These are phyloP conservation scores for Nemopilema nomurai DNA, from an alignment of 30 jellyfish, hydroid and myxozoan genomes.

Conservation along the genomic window DNA sequence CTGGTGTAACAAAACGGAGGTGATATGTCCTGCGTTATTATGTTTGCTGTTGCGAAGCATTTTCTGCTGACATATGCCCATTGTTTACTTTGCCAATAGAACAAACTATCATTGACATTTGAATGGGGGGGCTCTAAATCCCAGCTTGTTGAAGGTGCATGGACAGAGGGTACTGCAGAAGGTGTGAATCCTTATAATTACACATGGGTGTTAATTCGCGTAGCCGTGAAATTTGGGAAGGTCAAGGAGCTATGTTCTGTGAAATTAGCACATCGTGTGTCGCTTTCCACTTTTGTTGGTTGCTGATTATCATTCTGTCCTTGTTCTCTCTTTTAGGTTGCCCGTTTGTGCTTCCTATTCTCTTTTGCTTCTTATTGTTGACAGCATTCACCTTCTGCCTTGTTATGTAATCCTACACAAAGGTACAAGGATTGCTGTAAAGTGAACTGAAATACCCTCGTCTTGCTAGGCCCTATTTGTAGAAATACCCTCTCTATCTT, in stretches of 20 bases:
- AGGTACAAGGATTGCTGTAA: no score
- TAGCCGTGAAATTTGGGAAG: constrained; percentile 28
- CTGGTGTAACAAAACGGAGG: constrained; percentile 1
- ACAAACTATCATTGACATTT: constrained; percentile 17
- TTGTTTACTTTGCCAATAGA: constrained; percentile 35
- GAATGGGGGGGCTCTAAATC: neutral
- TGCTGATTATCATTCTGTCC: neutral
- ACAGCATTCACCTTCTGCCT: no score
- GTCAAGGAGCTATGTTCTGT: constrained; percentile 1
- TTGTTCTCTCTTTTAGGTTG: neutral
- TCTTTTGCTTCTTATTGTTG: no score
- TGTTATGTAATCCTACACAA: no score
- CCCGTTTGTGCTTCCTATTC: no score
- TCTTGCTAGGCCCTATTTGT: no score
- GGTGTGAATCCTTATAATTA: neutral
- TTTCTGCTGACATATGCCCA: constrained; percentile 20
- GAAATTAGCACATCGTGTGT: neutral
- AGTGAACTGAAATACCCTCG: no score
- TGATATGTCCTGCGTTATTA: neutral
- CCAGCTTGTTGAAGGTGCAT: neutral
- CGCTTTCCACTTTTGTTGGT: neutral
- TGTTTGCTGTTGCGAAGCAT: constrained; percentile 1
- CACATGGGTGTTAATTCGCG: constrained; percentile 1
- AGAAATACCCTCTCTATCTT: no score
- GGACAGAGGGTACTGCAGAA: neutral